These are phyloP conservation scores for Macaca mulatta DNA, from an alignment of 2,113 vertebrate genomes.

Conservation along the genomic window DNA sequence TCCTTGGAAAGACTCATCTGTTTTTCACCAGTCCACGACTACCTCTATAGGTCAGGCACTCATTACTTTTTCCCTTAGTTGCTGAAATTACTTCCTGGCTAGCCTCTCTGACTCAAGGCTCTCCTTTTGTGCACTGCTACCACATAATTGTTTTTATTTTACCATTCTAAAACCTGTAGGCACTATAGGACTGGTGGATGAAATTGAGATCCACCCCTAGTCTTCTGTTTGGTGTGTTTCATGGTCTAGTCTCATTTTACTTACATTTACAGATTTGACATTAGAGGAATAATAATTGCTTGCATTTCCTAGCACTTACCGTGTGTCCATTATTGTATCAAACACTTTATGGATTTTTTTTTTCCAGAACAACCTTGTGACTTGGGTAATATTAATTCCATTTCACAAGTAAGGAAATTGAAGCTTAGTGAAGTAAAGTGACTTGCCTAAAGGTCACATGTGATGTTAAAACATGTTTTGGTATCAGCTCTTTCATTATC, in stretches of 20 bases:
- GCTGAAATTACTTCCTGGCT: not conserved
- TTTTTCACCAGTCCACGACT: not conserved
- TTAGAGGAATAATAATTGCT: not conserved
- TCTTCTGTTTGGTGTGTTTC: not conserved
- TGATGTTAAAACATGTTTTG: not conserved
- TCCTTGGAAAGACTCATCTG: not conserved
- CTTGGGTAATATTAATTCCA: not conserved
- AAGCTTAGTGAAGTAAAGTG: slow-evolving; percentile 22
- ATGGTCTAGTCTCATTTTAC: slow-evolving; percentile 32
- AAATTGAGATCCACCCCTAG: not conserved
- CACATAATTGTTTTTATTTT: slow-evolving; percentile 15
- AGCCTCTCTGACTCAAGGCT: not conserved
- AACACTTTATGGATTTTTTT: not conserved
- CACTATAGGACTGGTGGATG: not conserved
- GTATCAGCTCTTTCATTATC: not conserved
- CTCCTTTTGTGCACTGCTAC: not conserved
- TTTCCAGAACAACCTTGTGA: not conserved
- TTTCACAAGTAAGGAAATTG: slow-evolving; percentile 26
- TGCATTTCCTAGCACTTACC: not conserved
- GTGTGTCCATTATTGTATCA: not conserved
- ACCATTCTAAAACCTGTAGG: not conserved
- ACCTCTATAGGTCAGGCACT: not conserved
- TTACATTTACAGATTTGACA: slow-evolving; percentile 13
- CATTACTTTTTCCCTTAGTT: not conserved
- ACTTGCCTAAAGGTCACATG: not conserved